Percentiles rank a stretch among this genome's conserved stretches.
Evolutionary conservation across 2,888 invertebrate species (phyloP).

Genomic region (Eupithecia subfuscata): DNA sequence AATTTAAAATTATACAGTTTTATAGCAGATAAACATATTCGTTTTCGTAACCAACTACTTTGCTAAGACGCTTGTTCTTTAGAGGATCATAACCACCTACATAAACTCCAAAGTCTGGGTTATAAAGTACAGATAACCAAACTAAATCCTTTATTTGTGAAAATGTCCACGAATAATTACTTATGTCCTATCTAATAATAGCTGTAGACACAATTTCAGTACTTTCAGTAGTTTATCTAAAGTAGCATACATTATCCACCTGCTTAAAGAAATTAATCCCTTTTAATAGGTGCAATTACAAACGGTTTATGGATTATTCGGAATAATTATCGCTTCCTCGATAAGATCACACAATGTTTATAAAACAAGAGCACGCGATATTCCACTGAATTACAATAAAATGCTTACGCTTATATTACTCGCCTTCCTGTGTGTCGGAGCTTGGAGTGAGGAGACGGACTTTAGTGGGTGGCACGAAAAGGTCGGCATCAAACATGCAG

Average conservation of each 20-base stretch:
- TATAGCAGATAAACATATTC: not conserved
- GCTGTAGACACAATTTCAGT: conserved; percentile 4
- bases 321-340: conserved; percentile 41
- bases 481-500: conserved; percentile 64
- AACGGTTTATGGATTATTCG: conserved; percentile 46
- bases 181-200: not conserved
- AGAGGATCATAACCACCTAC: no score
- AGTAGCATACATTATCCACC: conserved; percentile 32
- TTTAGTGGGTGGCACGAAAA: conserved; percentile 61
- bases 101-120: not conserved
- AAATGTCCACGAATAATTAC: not conserved
- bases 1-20: not conserved
- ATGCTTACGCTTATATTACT: conserved; percentile 55
- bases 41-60: not conserved
- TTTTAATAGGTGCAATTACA: conserved; percentile 49
- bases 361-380: conserved; percentile 36
- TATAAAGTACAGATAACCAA: not conserved
- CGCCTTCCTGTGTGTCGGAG: conserved; percentile 46
- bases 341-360: conserved; percentile 43
- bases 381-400: conserved; percentile 35
- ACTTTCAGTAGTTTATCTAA: conserved; percentile 38
- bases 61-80: not conserved
- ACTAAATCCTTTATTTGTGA: not conserved
- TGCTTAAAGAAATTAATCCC: conserved; percentile 46
- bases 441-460: conserved; percentile 33